These are phyloP conservation scores for Heteromyza rotundicornis DNA, from an alignment of 2,888 invertebrate genomes.

Conservation along the genomic window DNA sequence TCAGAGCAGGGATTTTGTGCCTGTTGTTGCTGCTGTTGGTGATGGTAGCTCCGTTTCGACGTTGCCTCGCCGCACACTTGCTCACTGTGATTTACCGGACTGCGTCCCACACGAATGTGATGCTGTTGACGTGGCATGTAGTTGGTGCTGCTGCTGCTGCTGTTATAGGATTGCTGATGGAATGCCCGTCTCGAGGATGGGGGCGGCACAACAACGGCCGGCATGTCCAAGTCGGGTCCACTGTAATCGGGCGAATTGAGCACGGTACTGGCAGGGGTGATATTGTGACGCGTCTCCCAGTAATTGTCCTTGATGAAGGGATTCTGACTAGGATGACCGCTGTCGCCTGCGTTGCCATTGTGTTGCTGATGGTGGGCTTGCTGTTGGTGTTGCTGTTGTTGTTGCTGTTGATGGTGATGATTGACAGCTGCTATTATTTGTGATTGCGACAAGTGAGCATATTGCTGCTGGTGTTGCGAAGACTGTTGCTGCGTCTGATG, in stretches of 20 bases:
- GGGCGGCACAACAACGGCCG: conserved; percentile 37
- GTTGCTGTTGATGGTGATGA: conserved; percentile 33
- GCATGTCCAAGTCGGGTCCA: conserved; percentile 41
- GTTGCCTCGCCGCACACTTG: background rate
- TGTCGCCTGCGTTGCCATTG: conserved; percentile 30
- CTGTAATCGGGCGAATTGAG: conserved; percentile 53
- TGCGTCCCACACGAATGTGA: conserved; percentile 51
- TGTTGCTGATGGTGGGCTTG: conserved; percentile 28
- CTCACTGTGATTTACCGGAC: conserved; percentile 48
- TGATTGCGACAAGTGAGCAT: conserved; percentile 22
- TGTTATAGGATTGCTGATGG: conserved; percentile 26
- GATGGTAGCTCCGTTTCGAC: conserved; percentile 16
- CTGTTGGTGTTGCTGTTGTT: conserved; percentile 33
- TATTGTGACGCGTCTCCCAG: conserved; percentile 54
- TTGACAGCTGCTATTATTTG: conserved; percentile 8
- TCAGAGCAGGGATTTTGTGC: conserved; percentile 42
- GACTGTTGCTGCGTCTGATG: conserved; percentile 32
- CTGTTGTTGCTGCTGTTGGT: conserved; percentile 11
- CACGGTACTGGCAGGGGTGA: conserved; percentile 49
- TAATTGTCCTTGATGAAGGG: conserved; percentile 58
- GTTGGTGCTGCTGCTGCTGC: conserved; percentile 22
- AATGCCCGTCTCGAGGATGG: conserved; percentile 30
- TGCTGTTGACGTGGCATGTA: conserved; percentile 43
- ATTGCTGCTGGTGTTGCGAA: conserved; percentile 27
- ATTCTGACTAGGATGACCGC: conserved; percentile 45